Base-by-base conservation (phyloP, 1,140 invertebrate species). In the Sarcophaga bullata region DNA sequence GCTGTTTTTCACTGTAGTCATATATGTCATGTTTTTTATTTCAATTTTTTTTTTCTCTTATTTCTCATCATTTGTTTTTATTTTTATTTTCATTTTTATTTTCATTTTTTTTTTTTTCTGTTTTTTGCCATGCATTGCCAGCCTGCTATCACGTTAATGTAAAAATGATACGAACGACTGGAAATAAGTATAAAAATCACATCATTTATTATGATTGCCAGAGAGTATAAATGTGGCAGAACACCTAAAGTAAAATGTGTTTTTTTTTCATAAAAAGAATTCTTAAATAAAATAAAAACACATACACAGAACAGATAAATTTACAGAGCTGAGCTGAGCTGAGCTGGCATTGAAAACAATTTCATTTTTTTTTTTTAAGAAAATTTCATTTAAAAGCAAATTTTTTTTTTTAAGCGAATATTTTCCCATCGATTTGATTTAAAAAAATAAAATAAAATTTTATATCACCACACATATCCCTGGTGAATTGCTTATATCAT, bases 161-260 rank as follows among this genome's bases (percentile, higher is more conserved):
- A 68, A 68, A 37, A 68, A 68, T 19, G 58, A 68, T 68, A 68
- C 19, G 62, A 68, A 68, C n/a, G 54, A n/a, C 54, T 58, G n/a
- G 11, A 58, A 58, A 58, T 58, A 58, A 6, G n/a, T n/a, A 8
- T 25, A 19, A 68, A 68, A 4, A 68, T 68, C 62, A 19, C 62
- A 68, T 68, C 17, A 68, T 68, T 68, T 68, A 68, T 68, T 68
- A 68, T 68, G 54, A 58, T 58, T 58, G 54, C 54, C 54, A 58
- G n/a, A 58, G n/a, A 58, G 54, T 58, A 58, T 15, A 58, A n/a
- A 58, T 58, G 15, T 15, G 13, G 54, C 6, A n/a, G n/a, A 58
- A 58, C 11, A 15, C 13, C 3, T 7, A 58, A 58, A 58, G 13
- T 37, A 15, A 58, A 13, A 58, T 58, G 15, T 58, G 15, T 58